Base-by-base conservation (phyloP, 2,888 invertebrate species). In the Microplitis deprimator region DNA sequence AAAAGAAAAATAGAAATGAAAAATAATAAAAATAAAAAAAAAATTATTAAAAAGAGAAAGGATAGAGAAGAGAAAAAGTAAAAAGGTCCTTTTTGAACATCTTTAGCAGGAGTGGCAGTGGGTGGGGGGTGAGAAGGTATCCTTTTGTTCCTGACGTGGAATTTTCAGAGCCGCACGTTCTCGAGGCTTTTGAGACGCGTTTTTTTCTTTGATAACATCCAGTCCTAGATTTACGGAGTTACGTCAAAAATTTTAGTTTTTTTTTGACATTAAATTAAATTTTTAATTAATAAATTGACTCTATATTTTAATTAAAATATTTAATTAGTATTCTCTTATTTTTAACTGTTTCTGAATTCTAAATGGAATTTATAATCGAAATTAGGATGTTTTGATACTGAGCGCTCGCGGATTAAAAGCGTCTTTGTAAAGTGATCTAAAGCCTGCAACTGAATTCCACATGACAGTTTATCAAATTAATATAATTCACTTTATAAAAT, bases 11-110 rank as follows among this genome's bases (percentile, higher is more conserved):
- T 50, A 50, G 50, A 50, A 50, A 50, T 13, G 13, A 4, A 50
- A 29, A 29, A 4, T 29, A 50, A 13, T 50, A 50, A 13, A 50
- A 13, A 8, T 50, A 8, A 13, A 50, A 5, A 10, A 50, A 50
- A 50, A 50, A 50, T 13, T 29, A 60, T 29, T n/a, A 41, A 60
- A 38, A 60, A 67, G 8, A 61, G 29, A 29, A 29, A 39, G 72
- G 38, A 62, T 60, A 60, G 40, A 60, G 72, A 16, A 60, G 20
- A 41, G 17, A 61, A 71, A 72, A 75, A 74, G 68, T n/a, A 38
- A 16, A 60, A 72, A 67, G 61, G 76, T 68, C 77, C 71, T 67
- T 77, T 73, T 67, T 68, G 68, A 77, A 77, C 71, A 61, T 77
- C 73, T 67, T 75, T 41, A 65, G 70, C 50, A 72, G 61, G 64